Percentiles rank a stretch among this genome's conserved stretches.
Conservation (phyloP, 1,140 invertebrate genomes). For the Pogonomyrmex californicus region DNA sequence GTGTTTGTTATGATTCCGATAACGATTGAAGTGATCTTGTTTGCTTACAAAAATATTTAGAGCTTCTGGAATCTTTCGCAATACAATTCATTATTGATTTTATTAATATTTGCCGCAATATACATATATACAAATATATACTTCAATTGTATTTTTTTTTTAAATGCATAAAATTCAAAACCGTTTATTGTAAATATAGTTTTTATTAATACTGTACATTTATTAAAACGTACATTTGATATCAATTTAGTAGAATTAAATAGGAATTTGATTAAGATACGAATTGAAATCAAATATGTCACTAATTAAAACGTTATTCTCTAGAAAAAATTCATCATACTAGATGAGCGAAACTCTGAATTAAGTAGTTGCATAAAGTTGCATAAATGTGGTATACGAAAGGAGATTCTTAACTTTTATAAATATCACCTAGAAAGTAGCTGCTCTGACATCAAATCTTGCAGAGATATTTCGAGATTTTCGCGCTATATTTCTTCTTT, state of each 20-base stretch:
- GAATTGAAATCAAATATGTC: neutral
- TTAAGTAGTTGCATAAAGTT: neutral
- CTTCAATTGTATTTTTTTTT: neutral
- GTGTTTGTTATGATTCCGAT: conserved; percentile 55
- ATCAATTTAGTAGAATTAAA: neutral
- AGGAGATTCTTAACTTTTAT: neutral
- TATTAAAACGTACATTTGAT: neutral
- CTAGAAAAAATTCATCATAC: neutral
- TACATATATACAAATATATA: neutral
- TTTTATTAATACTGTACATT: neutral
- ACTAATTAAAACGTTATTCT: neutral
- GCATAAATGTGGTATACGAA: conserved; percentile 14
- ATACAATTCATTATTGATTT: neutral
- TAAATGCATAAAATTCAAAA: neutral
- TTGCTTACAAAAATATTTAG: conserved; percentile 10
- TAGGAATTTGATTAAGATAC: neutral
- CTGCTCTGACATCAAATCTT: neutral
- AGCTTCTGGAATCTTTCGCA: neutral
- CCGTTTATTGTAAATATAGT: neutral
- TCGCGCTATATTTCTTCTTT: conserved; percentile 15
- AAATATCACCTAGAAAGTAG: conserved; percentile 21
- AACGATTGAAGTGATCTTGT: conserved; percentile 46
- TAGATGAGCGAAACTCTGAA: neutral
- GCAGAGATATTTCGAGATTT: conserved; percentile 51
- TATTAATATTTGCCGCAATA: neutral